phyloP scores from a whole-genome alignment of 2,113 vertebrate species.

The Lepisosteus osseus region DNA sequence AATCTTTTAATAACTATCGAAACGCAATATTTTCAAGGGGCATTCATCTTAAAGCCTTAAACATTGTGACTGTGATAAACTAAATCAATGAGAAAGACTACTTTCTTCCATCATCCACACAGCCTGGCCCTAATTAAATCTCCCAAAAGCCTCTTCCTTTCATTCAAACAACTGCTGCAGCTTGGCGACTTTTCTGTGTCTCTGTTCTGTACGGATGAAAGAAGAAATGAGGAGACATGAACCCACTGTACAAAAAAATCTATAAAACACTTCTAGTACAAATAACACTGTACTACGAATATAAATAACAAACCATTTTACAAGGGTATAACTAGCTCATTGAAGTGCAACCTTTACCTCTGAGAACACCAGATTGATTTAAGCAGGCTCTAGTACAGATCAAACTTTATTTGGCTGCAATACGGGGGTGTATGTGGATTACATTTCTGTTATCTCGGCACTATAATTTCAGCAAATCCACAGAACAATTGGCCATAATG shows the following conservation, averaged over 20 bases:
- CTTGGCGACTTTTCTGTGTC: conserved; percentile 3
- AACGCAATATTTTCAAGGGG: too few relatives aligned
- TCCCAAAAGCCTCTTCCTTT: neutral
- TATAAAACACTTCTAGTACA: neutral
- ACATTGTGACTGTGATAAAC: too few relatives aligned
- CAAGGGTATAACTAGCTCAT: neutral
- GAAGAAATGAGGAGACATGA: neutral
- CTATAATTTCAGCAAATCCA: neutral
- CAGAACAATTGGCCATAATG: neutral
- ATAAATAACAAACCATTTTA: neutral
- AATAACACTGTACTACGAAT: neutral
- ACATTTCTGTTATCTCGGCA: conserved; percentile 5
- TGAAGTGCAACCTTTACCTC: neutral
- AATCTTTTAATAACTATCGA: too few relatives aligned
- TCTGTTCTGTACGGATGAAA: neutral
- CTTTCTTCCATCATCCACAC: too few relatives aligned
- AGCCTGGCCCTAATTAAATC: neutral
- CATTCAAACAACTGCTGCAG: neutral
- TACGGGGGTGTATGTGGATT: neutral
- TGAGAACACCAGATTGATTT: neutral
- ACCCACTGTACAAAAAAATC: conserved; percentile 16
- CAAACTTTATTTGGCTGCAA: too few relatives aligned
- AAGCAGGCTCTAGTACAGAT: neutral
- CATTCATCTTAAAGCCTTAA: too few relatives aligned
- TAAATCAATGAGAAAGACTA: too few relatives aligned